Evolutionary conservation across 2,888 invertebrate species (phyloP).

Genomic region (Hipparchia sbordonii): DNA sequence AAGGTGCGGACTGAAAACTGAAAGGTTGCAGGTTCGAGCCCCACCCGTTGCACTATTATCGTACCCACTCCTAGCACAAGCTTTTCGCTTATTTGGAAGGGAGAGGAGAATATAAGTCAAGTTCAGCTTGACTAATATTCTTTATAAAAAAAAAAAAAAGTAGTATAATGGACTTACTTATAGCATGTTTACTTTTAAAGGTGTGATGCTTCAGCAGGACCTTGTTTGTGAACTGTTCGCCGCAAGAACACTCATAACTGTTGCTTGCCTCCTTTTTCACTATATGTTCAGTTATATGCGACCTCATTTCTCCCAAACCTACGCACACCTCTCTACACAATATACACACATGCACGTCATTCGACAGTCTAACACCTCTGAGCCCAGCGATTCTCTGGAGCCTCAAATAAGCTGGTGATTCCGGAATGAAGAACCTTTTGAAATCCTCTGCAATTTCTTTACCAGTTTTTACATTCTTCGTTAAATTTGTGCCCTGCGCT

Average conservation of each 20-base stretch:
- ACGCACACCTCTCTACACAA: slow-evolving; percentile 59
- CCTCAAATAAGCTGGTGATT: slow-evolving; percentile 5
- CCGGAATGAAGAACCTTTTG: slow-evolving; percentile 38
- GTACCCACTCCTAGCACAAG: too few species aligned
- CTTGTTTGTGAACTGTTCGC: slow-evolving; percentile 52
- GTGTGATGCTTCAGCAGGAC: slow-evolving; percentile 51
- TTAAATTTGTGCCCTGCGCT: not conserved
- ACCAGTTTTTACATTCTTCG: not conserved
- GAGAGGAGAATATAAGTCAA: too few species aligned
- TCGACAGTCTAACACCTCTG: slow-evolving; percentile 48
- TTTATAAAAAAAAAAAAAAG: too few species aligned
- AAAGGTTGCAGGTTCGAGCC: too few species aligned
- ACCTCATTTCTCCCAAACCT: slow-evolving; percentile 34
- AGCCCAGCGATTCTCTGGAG: slow-evolving; percentile 37
- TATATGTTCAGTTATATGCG: slow-evolving; percentile 48
- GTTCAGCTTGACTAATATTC: too few species aligned
- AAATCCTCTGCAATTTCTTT: not conserved
- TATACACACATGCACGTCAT: slow-evolving; percentile 50
- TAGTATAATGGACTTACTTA: not conserved
- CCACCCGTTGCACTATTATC: too few species aligned
- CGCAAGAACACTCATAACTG: slow-evolving; percentile 52
- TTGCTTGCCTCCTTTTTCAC: slow-evolving; percentile 10
- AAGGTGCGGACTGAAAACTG: too few species aligned
- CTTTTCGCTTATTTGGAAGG: too few species aligned
- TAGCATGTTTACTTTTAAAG: slow-evolving; percentile 16